Evolutionary conservation across 2,797 vertebrate genomes (phyloP).

Genomic region (Sarcoramphus papa): DNA sequence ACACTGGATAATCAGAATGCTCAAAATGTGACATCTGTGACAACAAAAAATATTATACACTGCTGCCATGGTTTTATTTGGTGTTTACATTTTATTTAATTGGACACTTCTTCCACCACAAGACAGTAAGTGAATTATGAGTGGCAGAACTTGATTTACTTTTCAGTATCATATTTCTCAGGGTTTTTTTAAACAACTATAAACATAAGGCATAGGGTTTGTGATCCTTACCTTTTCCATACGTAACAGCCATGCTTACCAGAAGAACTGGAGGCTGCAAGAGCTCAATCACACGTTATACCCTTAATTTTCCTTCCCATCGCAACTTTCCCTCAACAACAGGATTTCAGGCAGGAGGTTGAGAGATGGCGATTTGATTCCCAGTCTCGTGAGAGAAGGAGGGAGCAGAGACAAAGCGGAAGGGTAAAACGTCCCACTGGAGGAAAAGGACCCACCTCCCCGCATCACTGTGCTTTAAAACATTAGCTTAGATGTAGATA

Average conservation of each 20-base stretch:
- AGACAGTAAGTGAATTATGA: neutral
- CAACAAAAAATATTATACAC: neutral
- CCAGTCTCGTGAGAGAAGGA: neutral
- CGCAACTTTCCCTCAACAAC: neutral
- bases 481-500: neutral
- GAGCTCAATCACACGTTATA: neutral
- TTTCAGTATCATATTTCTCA: neutral
- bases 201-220: neutral
- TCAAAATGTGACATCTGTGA: neutral
- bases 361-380: neutral
- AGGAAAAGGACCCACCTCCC: neutral
- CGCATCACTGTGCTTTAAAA: neutral
- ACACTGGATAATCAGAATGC: neutral
- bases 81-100: neutral
- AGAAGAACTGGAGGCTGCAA: neutral
- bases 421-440: neutral
- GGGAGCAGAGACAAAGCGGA: neutral
- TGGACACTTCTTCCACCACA: neutral
- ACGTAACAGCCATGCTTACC: neutral
- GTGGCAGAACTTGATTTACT: neutral
- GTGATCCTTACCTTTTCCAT: neutral
- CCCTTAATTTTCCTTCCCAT: neutral
- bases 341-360: neutral
- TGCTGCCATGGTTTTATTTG: neutral
- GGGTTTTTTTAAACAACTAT: neutral